Conservation (phyloP, 2,888 invertebrate genomes). For the Zhuqinia jingwanae region DNA sequence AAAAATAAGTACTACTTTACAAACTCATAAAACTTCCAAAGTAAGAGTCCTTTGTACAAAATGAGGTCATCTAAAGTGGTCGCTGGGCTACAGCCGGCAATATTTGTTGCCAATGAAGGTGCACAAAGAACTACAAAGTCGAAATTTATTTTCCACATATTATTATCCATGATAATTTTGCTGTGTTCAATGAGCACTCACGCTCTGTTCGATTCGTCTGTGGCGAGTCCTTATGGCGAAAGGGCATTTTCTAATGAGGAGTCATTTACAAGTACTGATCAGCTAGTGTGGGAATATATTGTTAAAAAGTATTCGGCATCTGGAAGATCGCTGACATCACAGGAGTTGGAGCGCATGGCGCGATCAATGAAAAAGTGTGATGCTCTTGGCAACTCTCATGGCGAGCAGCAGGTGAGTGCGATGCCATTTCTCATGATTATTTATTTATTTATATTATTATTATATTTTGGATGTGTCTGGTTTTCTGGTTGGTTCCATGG, state of each 20-base stretch:
- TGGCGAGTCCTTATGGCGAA: neutral
- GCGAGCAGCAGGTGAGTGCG: conserved; percentile 16
- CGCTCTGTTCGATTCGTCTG: conserved; percentile 35
- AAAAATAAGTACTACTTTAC: neutral
- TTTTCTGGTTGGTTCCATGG: no score
- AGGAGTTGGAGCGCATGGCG: conserved; percentile 64
- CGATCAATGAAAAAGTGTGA: conserved; percentile 59
- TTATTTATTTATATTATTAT: neutral
- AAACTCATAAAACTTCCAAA: neutral
- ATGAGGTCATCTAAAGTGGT: neutral
- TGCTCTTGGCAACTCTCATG: neutral
- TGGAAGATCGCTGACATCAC: conserved; percentile 58
- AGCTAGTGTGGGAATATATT: conserved; percentile 73
- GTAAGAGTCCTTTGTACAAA: neutral
- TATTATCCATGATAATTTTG: conserved; percentile 9
- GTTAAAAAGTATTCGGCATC: conserved; percentile 75
- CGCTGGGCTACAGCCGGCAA: neutral
- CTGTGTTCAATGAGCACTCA: conserved; percentile 42
- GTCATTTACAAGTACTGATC: conserved; percentile 4
- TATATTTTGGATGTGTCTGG: neutral
- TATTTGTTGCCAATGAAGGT: neutral
- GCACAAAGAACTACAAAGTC: conserved; percentile 22
- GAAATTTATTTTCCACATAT: neutral
- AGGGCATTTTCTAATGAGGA: neutral
- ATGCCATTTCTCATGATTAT: neutral